Percentiles rank a stretch among this genome's conserved stretches.
Conservation (phyloP, 2,113 vertebrate species). For the Carassius gibelio region DNA sequence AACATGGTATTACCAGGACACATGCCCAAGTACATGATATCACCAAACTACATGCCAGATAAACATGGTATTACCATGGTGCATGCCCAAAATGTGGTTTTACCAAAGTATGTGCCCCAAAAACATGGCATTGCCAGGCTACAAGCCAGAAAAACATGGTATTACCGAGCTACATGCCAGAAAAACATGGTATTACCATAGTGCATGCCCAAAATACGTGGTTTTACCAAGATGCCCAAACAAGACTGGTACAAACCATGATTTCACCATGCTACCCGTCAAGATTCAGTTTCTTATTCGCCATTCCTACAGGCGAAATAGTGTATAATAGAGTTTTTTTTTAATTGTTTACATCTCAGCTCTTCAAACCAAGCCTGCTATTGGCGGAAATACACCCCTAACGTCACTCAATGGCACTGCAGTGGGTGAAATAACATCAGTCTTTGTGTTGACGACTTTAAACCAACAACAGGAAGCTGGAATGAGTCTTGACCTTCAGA, state of each 20-base stretch:
- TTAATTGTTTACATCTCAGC: constrained; percentile 13
- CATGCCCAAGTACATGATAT: too few relatives aligned
- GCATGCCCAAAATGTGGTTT: not conserved
- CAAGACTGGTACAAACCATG: not conserved
- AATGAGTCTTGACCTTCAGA: not conserved
- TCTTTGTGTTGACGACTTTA: not conserved
- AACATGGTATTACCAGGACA: too few relatives aligned
- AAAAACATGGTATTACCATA: not conserved
- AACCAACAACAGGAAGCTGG: not conserved
- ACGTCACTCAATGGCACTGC: not conserved
- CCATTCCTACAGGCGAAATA: not conserved
- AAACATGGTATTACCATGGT: not conserved
- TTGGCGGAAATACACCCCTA: constrained; percentile 38
- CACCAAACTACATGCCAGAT: too few relatives aligned
- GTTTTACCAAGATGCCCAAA: too few relatives aligned
- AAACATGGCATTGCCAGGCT: too few relatives aligned
- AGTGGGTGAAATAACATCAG: not conserved
- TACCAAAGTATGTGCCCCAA: not conserved
- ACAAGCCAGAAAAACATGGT: not conserved
- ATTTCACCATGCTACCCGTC: not conserved
- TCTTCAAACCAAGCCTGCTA: not conserved
- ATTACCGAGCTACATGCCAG: not conserved
- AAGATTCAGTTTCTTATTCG: too few relatives aligned
- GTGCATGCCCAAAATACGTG: too few relatives aligned
- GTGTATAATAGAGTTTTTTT: not conserved